phyloP scores from a whole-genome alignment of 2,888 invertebrate species.

The Lymantria monacha region DNA sequence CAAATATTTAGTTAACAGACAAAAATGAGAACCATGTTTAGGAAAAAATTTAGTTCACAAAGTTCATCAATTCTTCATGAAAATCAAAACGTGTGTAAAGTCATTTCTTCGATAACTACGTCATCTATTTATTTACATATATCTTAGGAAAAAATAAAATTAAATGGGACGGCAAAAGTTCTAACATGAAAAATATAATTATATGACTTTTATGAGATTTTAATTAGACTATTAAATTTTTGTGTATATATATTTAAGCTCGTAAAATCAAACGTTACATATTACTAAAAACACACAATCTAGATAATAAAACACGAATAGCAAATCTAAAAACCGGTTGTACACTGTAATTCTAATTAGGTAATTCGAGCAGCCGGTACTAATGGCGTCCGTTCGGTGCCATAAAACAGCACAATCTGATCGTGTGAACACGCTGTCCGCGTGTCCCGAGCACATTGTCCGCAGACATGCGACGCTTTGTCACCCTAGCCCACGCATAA shows the following conservation, averaged over 20 bases:
- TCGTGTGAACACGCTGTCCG: conserved; percentile 76
- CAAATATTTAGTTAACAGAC: no score
- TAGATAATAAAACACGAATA: conserved; percentile 46
- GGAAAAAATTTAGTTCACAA: no score
- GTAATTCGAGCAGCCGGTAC: conserved; percentile 69
- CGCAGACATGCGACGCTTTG: conserved; percentile 75
- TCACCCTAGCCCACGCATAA: conserved; percentile 68
- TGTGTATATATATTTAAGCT: conserved; percentile 2
- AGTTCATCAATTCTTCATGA: no score
- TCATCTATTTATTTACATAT: neutral
- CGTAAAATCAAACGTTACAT: conserved; percentile 21
- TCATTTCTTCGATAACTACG: no score
- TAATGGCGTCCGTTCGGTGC: conserved; percentile 69
- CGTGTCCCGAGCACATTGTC: conserved; percentile 65
- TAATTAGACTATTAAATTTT: neutral
- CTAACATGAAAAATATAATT: neutral
- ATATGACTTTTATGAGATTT: neutral
- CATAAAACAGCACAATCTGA: conserved; percentile 76
- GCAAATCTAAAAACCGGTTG: conserved; percentile 55
- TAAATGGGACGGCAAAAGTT: neutral
- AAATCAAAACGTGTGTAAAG: no score
- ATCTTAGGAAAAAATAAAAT: neutral
- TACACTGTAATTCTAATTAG: conserved; percentile 76
- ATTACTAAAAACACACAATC: conserved; percentile 31
- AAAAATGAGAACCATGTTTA: no score